A percentile compares a stretch with the other conserved stretches of the same genome.
Conservation (phyloP, 2,888 invertebrate genomes). For the Dryobotodes eremita region DNA sequence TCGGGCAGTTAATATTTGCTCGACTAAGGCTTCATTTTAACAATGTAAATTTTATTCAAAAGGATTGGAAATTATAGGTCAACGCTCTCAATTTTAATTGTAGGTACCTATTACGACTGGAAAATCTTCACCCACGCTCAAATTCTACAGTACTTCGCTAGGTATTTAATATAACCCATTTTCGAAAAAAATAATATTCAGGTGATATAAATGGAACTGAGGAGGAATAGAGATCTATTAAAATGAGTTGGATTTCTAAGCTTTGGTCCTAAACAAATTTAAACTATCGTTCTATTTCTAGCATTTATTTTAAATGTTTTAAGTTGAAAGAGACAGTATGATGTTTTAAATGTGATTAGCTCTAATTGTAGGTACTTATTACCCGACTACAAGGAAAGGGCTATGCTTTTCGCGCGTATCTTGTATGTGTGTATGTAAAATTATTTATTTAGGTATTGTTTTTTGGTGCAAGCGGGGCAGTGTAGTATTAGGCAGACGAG, state of each 20-base stretch:
- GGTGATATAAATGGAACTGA: neutral
- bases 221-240: neutral
- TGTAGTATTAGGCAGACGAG: no score
- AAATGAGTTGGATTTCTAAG: no score
- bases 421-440: no score
- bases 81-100: neutral
- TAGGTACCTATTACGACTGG: neutral
- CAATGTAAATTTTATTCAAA: constrained; percentile 12
- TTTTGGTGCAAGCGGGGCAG: no score
- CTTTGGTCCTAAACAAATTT: neutral
- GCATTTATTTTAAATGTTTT: no score
- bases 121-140: neutral
- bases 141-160: neutral
- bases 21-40: neutral
- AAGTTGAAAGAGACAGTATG: no score
- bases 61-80: neutral
- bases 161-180: neutral
- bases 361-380: no score
- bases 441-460: no score
- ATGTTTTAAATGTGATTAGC: no score
- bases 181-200: neutral
- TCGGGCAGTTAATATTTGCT: neutral
- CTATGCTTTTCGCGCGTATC: no score
- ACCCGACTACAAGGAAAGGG: no score
- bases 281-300: neutral